Percentiles rank a stretch among this genome's conserved stretches.
Conservation (phyloP, 2,113 vertebrate genomes). For the Maccullochella peelii region DNA sequence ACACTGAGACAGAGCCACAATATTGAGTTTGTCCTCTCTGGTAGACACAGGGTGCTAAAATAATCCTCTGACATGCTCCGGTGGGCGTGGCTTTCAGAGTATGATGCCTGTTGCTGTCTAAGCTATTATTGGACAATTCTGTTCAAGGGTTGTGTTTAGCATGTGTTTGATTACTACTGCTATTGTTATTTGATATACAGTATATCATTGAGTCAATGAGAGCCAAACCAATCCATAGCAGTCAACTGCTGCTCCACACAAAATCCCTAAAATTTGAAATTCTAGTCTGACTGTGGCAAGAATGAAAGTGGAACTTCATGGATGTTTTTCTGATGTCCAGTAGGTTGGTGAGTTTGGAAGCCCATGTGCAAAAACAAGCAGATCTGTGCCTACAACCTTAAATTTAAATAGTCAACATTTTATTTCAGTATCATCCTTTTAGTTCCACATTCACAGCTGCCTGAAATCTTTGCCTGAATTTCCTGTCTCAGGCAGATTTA, state of each 20-base stretch:
- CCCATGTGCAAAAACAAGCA: background rate
- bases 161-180: background rate
- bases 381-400: background rate
- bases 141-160: background rate
- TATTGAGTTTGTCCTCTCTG: no score
- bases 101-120: no score
- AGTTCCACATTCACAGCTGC: constrained; percentile 16
- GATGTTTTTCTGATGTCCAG: constrained; percentile 8
- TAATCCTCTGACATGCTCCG: no score
- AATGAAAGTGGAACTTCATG: background rate
- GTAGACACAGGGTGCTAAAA: no score
- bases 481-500: constrained; percentile 53
- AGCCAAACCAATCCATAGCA: background rate
- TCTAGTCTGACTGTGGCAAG: background rate
- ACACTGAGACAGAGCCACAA: no score
- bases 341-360: background rate
- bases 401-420: constrained; percentile 10
- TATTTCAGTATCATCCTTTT: constrained; percentile 1
- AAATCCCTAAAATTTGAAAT: background rate
- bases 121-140: background rate
- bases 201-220: background rate
- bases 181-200: background rate
- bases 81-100: no score
- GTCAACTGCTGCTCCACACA: background rate
- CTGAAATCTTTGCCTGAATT: constrained; percentile 34